phyloP scores from a whole-genome alignment of 2,797 vertebrate species.

The Rhincodon typus region DNA sequence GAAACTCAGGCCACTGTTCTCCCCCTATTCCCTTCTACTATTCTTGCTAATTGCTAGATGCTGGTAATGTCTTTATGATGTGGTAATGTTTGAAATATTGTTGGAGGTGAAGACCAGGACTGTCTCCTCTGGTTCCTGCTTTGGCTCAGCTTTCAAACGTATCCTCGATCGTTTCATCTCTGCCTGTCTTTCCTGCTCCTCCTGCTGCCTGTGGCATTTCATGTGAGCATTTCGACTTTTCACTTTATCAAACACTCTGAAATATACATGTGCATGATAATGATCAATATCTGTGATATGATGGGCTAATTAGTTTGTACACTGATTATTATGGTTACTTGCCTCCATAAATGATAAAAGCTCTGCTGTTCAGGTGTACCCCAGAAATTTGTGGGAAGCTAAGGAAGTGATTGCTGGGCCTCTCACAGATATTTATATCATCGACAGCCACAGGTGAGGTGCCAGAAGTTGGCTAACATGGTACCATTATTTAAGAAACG shows the following conservation, averaged over 20 bases:
- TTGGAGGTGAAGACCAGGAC: neutral
- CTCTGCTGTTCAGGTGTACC: neutral
- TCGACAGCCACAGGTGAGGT: too few relatives aligned
- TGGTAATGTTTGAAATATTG: neutral
- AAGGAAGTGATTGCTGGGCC: too few relatives aligned
- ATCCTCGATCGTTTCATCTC: conserved; percentile 43
- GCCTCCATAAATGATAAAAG: neutral
- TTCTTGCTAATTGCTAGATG: neutral
- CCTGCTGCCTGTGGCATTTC: conserved; percentile 59
- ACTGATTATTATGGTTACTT: neutral
- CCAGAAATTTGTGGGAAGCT: too few relatives aligned
- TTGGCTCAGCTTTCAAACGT: conserved; percentile 23
- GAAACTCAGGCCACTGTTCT: neutral
- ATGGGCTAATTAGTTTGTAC: neutral
- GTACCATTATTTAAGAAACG: too few relatives aligned
- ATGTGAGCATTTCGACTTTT: conserved; percentile 61
- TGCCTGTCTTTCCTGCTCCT: conserved; percentile 48
- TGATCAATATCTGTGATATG: neutral
- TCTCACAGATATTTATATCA: too few relatives aligned
- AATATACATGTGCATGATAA: neutral
- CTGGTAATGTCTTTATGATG: neutral
- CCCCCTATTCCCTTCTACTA: neutral
- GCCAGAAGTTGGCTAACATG: too few relatives aligned
- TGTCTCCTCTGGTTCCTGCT: neutral
- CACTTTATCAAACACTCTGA: conserved; percentile 58